Base-by-base conservation (phyloP, 2,797 vertebrate species). In the Lutjanus argentimaculatus region DNA sequence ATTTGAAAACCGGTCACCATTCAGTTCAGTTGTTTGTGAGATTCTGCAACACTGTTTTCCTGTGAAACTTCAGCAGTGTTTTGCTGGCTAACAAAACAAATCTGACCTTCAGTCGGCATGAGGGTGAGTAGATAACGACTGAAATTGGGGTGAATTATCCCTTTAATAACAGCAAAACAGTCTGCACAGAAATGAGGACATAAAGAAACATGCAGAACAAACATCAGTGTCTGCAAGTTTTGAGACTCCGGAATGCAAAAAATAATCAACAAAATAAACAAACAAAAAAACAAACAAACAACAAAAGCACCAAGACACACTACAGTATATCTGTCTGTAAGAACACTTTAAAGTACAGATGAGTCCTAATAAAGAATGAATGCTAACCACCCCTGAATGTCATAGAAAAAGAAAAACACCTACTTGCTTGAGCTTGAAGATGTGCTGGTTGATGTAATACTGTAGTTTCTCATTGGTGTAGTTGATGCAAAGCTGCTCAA, bases 401-500 rank as follows among this genome's bases (percentile, higher is more conserved):
- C n/a, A 36, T 13, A 0, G 3, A 10, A 19, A 56, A 14, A 42
- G 2, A 55, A 52, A 79, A 74, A 58, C 63, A 92, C 90, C 1
- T 82, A 99, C 99, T 95, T 99, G 98, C 80, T 97, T 95, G 52
- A 97, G 87, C 55, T 95, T 96, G 94, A 99, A 99, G 89, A 99
- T 97, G 80, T 97, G 96, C 74, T 97, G 96, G 84, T 97, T 99
- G 89, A 97, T 98, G 92, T 98, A 99, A 93, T 95, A 95, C 86
- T 98, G 97, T 16, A 99, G 95, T 85, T 96, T 97, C 81, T 99
- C 98, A 0, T 97, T 98, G 67, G 97, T 95, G 45, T 97, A 99
- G 93, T 99, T 99, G 87, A 99, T 99, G 91, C 97, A 99, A 88
- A 99, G 98, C 91, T 99, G 99, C 89, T 99, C 98, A 58, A 99